phyloP scores from a whole-genome alignment of 2,113 vertebrate genomes.

The Cnemophilus loriae region DNA sequence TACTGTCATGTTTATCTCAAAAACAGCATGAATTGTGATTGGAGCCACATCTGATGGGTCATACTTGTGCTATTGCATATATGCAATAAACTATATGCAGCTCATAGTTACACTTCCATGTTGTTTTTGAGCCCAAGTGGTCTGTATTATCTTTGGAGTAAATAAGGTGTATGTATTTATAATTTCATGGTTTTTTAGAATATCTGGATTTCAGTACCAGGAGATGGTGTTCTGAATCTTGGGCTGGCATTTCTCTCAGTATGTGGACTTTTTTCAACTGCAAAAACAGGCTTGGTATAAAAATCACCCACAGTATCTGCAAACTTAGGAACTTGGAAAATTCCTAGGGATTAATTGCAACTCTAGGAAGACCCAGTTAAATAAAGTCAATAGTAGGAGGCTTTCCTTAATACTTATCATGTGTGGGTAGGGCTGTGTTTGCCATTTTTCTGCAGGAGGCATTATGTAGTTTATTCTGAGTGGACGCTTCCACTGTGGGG shows the following conservation, averaged over 20 bases:
- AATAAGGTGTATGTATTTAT: not conserved
- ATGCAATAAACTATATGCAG: not conserved
- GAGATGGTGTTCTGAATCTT: not conserved
- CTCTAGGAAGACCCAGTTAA: not conserved
- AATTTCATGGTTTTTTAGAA: not conserved
- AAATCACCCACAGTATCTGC: not conserved
- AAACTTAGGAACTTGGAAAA: not conserved
- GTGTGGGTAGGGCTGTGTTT: not conserved
- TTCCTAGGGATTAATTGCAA: not conserved
- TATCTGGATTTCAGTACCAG: not conserved
- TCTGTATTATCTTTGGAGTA: not conserved
- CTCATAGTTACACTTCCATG: not conserved
- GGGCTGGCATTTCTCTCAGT: not conserved
- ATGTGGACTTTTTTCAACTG: not conserved
- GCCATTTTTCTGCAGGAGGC: not conserved
- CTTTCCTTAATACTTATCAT: not conserved
- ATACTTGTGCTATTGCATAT: not conserved
- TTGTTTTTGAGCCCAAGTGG: not conserved
- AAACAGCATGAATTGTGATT: not conserved
- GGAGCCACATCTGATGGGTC: not conserved
- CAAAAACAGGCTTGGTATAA: not conserved
- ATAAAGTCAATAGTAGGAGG: not conserved
- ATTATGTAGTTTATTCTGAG: not conserved
- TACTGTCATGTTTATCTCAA: not conserved
- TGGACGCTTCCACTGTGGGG: accelerated